A percentile compares a stretch with the other conserved stretches of the same genome.
These are phyloP conservation scores for Kobus ellipsiprymnus DNA, from an alignment of 2,113 vertebrate genomes.

Conservation along the genomic window DNA sequence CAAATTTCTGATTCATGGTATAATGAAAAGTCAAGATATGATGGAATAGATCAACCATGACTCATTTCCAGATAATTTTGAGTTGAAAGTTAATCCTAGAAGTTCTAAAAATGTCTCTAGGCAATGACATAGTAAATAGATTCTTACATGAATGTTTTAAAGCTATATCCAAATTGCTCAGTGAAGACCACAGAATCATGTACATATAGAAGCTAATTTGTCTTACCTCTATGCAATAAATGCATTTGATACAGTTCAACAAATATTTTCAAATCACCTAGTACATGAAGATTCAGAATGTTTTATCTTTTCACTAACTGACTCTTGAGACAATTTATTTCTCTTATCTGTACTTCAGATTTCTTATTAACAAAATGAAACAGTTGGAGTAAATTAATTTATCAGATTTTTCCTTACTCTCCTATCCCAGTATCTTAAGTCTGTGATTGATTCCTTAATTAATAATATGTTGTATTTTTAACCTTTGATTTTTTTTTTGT, in stretches of 20 bases:
- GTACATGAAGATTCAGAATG: neutral
- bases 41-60: neutral
- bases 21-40: slow-evolving; percentile 29
- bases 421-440: neutral
- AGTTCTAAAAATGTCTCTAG: slow-evolving; percentile 40
- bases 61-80: slow-evolving; percentile 53
- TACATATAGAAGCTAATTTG: neutral
- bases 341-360: neutral
- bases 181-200: neutral
- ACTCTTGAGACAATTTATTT: neutral
- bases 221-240: neutral
- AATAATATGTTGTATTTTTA: neutral
- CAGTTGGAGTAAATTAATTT: neutral
- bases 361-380: neutral
- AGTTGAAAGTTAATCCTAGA: slow-evolving; percentile 36
- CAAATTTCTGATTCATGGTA: neutral
- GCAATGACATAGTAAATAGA: slow-evolving; percentile 2
- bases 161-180: neutral
- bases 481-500: neutral
- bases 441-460: neutral
- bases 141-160: slow-evolving; percentile 42
- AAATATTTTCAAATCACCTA: neutral
- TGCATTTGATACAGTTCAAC: neutral
- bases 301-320: neutral
- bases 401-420: neutral